Percentiles rank a stretch among this genome's conserved stretches.
These are phyloP conservation scores for Alcedo atthis DNA, from an alignment of 2,797 vertebrate species.

Conservation along the genomic window DNA sequence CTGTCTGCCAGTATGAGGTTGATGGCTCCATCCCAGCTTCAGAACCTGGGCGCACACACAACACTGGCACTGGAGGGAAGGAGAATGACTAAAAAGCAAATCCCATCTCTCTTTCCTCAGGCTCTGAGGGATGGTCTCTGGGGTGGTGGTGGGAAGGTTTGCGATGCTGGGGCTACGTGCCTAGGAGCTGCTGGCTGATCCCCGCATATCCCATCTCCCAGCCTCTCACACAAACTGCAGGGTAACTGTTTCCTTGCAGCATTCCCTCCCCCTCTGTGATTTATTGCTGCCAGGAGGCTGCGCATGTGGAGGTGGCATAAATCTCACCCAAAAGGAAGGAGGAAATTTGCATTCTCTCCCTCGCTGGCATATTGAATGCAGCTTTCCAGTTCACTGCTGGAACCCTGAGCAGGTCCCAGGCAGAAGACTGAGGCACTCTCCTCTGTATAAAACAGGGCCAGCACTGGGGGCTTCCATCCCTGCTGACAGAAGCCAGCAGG, in stretches of 20 bases:
- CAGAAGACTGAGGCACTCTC: neutral
- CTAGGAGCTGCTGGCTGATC: neutral
- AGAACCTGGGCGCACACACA: neutral
- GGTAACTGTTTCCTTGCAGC: neutral
- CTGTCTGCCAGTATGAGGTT: neutral
- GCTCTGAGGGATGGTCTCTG: neutral
- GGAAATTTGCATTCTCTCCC: slow-evolving; percentile 51
- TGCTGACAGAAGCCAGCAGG: neutral
- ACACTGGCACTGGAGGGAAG: neutral
- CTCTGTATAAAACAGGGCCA: neutral
- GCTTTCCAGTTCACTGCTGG: slow-evolving; percentile 28
- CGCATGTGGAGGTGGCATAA: slow-evolving; percentile 67
- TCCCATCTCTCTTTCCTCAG: neutral
- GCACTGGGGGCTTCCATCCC: neutral
- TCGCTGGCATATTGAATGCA: slow-evolving; percentile 22
- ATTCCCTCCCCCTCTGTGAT: slow-evolving; percentile 42
- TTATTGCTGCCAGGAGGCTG: slow-evolving; percentile 62
- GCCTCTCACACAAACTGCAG: neutral
- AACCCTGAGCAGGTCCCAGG: neutral
- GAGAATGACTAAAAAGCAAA: neutral
- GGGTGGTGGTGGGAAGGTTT: neutral
- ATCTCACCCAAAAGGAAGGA: slow-evolving; percentile 63
- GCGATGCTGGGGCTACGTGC: neutral
- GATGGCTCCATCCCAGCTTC: neutral
- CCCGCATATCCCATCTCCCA: neutral